phyloP scores from a whole-genome alignment of 2,113 vertebrate genomes.

The Chrysemys picta region DNA sequence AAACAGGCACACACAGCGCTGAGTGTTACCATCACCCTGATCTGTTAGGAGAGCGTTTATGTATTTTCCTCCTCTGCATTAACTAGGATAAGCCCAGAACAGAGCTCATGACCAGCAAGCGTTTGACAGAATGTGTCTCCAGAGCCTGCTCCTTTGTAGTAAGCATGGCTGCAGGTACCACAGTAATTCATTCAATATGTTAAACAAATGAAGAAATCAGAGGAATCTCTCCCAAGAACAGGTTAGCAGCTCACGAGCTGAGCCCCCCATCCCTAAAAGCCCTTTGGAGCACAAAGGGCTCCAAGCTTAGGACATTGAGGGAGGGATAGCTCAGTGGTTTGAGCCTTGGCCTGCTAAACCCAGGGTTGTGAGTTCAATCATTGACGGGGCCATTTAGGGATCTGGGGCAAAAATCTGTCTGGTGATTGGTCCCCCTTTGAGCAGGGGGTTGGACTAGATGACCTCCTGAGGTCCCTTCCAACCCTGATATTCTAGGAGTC shows the following conservation, averaged over 20 bases:
- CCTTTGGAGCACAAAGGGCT: neutral
- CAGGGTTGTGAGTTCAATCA: no score
- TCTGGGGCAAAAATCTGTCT: no score
- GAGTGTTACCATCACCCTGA: neutral
- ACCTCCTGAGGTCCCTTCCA: no score
- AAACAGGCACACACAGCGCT: accelerated
- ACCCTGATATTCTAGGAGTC: no score
- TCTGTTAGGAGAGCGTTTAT: neutral
- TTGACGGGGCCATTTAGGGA: no score
- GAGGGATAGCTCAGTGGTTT: no score
- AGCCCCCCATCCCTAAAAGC: neutral
- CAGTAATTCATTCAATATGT: neutral
- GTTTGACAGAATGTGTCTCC: no score
- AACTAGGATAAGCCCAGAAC: neutral
- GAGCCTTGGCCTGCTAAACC: no score
- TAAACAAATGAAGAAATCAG: neutral
- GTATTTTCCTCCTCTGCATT: neutral
- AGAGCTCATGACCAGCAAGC: accelerated
- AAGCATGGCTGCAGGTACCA: neutral
- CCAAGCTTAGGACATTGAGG: neutral
- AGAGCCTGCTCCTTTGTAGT: neutral
- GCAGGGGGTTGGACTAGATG: no score
- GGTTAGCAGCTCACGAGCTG: neutral
- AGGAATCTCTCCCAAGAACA: neutral
- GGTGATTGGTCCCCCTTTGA: no score